A percentile compares a stretch with the other conserved stretches of the same genome.
Conservation (phyloP, 53 echinoderm and acorn worm species). For the Zoroaster sp. region DNA sequence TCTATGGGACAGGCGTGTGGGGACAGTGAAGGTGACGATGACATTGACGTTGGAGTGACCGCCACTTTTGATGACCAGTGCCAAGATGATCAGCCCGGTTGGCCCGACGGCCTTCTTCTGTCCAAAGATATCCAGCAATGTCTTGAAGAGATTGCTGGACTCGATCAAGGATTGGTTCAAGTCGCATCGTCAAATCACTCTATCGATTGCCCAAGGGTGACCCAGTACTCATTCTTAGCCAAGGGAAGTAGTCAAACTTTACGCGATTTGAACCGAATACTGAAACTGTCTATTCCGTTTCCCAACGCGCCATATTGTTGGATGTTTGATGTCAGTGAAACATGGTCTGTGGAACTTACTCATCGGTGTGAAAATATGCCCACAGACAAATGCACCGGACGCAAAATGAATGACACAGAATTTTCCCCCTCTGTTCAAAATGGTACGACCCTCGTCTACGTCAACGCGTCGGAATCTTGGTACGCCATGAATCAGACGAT, state of each 20-base stretch:
- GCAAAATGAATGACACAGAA: background rate
- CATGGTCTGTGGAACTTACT: background rate
- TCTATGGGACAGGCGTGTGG: constrained; percentile 7
- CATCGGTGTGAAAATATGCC: background rate
- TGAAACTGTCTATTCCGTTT: background rate
- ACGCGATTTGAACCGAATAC: background rate
- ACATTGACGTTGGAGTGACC: background rate
- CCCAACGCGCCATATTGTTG: background rate
- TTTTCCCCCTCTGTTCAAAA: constrained; percentile 14
- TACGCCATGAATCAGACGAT: constrained; percentile 19
- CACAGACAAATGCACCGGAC: background rate
- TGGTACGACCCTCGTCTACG: constrained; percentile 9
- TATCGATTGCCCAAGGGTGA: background rate
- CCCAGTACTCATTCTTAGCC: background rate
- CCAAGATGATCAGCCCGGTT: background rate
- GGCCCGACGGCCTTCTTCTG: background rate
- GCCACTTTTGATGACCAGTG: background rate
- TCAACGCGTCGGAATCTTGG: constrained; percentile 25
- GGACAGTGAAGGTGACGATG: background rate
- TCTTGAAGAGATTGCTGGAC: background rate
- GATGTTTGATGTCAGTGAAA: background rate
- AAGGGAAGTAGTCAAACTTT: background rate
- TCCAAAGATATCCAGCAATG: background rate
- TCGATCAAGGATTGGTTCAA: background rate
- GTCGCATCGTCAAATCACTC: background rate